Base-by-base conservation (phyloP, 2,113 vertebrate genomes). In the Rousettus leschenaultii region DNA sequence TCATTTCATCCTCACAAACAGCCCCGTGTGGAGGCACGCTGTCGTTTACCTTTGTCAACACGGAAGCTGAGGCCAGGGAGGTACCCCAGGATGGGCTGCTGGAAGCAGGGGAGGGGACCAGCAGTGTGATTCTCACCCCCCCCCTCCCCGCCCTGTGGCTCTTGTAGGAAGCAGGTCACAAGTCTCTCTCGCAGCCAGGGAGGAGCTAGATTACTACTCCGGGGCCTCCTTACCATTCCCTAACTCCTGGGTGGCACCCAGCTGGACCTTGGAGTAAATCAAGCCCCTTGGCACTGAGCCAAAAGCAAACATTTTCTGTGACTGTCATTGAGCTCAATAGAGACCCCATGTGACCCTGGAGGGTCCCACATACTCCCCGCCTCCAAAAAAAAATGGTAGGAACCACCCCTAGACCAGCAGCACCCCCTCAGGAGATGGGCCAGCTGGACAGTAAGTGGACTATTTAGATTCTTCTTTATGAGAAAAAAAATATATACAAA, bases 121-220 rank as follows among this genome's bases (percentile, higher is more conserved):
- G 43, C 24, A 13, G 3, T 38, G 40, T 43, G 68, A 33, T 7
- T 73, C 28, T 21, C 33, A 2, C 22, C 16, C 11, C 83, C 83
- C 2, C 1, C 1, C 11, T 43, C 51, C 61, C n/a, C 10, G 35
- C 35, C 1, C 74, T 18, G n/a, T 3, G 5, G 11, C 40, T 6
- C 21, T 26, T 38, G 35, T 7, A 48, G 91, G 43, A 66, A 35
- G 21, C 35, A 55, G 73, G 66, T 74, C 48, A 51, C 48, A 51
- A 51, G 48, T 51, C 48, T 51, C 45, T 45, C 14, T 51, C 13
- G 45, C 21, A 33, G 61, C 51, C 12, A 8, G n/a, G 3, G 1
- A 1, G 15, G 30, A 24, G 9, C 9, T 22, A 59, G 57, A 11
- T 24, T 26, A 24, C 8, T 51, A 51, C 3, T 24, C 8, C 22